Percentiles rank a stretch among this genome's conserved stretches.
Evolutionary conservation across 2,888 invertebrate genomes (phyloP).

Genomic region (Coecobrya sp.): DNA sequence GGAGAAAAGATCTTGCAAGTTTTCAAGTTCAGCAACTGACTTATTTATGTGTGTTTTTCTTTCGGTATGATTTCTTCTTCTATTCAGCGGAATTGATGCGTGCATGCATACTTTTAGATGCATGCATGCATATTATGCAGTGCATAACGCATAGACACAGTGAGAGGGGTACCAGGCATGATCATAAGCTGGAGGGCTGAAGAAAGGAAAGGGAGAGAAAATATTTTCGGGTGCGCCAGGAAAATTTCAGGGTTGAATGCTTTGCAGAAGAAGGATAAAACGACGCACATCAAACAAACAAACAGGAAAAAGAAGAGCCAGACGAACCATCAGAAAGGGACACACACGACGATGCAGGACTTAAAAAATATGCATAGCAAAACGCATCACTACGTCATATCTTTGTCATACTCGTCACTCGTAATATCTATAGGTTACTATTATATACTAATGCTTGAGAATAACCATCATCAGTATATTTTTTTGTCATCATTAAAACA

Average conservation of each 20-base stretch:
- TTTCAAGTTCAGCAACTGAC: conserved; percentile 29
- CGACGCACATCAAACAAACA: conserved; percentile 18
- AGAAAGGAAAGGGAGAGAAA: conserved; percentile 59
- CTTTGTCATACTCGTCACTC: too few species aligned
- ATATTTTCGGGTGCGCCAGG: conserved; percentile 75
- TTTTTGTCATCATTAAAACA: conserved; percentile 22
- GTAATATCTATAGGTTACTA: background rate
- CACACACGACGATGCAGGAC: conserved; percentile 53
- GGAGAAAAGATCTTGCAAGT: conserved; percentile 51
- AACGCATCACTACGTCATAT: conserved; percentile 8
- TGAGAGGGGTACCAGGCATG: background rate
- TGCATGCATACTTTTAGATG: conserved; percentile 42
- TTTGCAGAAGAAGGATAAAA: conserved; percentile 40
- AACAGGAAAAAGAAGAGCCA: conserved; percentile 24
- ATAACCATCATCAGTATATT: background rate
- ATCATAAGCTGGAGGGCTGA: conserved; percentile 51
- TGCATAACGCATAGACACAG: background rate
- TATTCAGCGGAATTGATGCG: conserved; percentile 53
- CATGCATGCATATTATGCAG: conserved; percentile 51
- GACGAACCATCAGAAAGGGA: conserved; percentile 56
- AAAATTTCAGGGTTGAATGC: conserved; percentile 77
- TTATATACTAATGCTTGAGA: background rate
- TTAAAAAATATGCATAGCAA: conserved; percentile 38
- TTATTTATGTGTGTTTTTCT: conserved; percentile 1
- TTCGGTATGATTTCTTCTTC: conserved; percentile 10